These are phyloP conservation scores for Lateolabrax maculatus DNA, from an alignment of 2,797 vertebrate genomes.

Conservation along the genomic window DNA sequence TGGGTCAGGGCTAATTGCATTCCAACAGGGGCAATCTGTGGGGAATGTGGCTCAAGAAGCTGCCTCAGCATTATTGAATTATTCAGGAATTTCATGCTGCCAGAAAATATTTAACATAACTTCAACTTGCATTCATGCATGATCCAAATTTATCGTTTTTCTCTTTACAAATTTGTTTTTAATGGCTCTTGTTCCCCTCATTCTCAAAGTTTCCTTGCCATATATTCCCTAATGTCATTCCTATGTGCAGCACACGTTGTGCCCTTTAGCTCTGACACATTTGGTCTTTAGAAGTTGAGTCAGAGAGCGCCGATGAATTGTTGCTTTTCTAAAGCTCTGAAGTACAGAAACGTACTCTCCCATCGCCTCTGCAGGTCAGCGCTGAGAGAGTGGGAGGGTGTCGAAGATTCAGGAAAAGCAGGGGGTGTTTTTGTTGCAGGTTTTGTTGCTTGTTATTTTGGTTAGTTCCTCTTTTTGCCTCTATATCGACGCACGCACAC, in stretches of 20 bases:
- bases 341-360: conserved; percentile 10
- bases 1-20: neutral
- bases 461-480: neutral
- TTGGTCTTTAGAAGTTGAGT: conserved; percentile 57
- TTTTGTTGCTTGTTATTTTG: conserved; percentile 18
- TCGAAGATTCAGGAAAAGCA: conserved; percentile 16
- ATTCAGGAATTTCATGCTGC: neutral
- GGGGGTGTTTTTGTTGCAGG: neutral
- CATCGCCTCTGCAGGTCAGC: conserved; percentile 64
- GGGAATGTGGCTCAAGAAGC: neutral
- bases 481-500: neutral
- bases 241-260: neutral
- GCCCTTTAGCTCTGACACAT: conserved; percentile 11
- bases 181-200: neutral
- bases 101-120: neutral
- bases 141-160: too few relatives aligned
- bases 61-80: neutral
- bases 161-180: neutral
- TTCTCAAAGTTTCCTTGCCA: neutral
- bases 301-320: conserved; percentile 30
- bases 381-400: conserved; percentile 35
- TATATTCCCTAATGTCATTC: neutral
- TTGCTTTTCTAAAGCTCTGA: conserved; percentile 42
- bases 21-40: neutral
- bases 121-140: too few relatives aligned